A percentile compares a stretch with the other conserved stretches of the same genome.
phyloP scores from a whole-genome alignment of 1,140 invertebrate genomes.

The Chymomyza costata region DNA sequence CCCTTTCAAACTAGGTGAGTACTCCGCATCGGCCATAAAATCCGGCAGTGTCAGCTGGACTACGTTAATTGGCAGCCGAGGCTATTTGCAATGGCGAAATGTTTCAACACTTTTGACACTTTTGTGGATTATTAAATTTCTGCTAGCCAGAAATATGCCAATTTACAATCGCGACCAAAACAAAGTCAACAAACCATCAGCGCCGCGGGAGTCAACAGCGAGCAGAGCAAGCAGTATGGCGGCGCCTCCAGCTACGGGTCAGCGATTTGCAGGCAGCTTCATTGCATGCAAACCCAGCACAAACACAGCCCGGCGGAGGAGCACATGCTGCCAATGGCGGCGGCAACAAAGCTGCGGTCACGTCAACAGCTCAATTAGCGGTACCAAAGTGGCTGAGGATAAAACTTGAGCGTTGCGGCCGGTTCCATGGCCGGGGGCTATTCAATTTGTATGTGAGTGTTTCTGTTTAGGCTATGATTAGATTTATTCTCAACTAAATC shows the following conservation, averaged over 20 bases:
- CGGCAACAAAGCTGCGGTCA: constrained; percentile 21
- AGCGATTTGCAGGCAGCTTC: constrained; percentile 6
- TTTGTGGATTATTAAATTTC: constrained; percentile 71
- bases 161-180: constrained; percentile 22
- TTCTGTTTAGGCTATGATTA: constrained; percentile 17
- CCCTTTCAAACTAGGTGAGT: constrained; percentile 63
- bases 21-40: constrained; percentile 74
- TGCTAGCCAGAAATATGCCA: constrained; percentile 41
- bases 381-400: constrained; percentile 61
- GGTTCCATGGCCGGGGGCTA: not conserved
- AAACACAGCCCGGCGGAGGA: constrained; percentile 14
- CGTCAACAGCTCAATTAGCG: constrained; percentile 60
- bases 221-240: not conserved
- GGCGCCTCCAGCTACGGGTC: not conserved
- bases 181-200: constrained; percentile 31
- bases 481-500: constrained; percentile 4
- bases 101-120: constrained; percentile 63
- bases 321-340: constrained; percentile 7
- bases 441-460: constrained; percentile 8
- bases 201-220: constrained; percentile 17
- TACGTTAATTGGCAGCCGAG: constrained; percentile 61
- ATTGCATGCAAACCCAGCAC: constrained; percentile 16
- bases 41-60: constrained; percentile 62
- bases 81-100: constrained; percentile 59
- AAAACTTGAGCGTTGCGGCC: constrained; percentile 48